Percentiles rank a stretch among this genome's conserved stretches.
These are phyloP conservation scores for Microtus pennsylvanicus DNA, from an alignment of 2,113 vertebrate genomes.

Conservation along the genomic window DNA sequence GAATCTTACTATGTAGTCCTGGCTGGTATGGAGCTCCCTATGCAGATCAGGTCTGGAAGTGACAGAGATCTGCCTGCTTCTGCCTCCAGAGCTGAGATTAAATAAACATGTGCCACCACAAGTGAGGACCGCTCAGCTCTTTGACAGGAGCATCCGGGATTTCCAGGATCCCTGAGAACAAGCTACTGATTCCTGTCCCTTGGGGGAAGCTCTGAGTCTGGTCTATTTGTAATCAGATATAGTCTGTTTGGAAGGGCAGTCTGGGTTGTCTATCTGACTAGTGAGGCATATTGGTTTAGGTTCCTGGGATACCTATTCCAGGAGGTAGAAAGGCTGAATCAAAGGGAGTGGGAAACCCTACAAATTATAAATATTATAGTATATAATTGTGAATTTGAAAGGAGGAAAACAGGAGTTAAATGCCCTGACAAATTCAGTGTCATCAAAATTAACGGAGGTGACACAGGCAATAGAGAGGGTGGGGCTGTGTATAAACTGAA, in stretches of 20 bases:
- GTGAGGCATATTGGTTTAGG: constrained; percentile 76
- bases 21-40: not conserved
- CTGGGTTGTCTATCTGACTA: constrained; percentile 79
- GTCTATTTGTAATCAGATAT: constrained; percentile 69
- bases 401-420: not conserved
- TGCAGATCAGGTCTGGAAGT: constrained; percentile 83
- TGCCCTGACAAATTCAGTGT: not conserved
- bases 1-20: not conserved
- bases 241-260: constrained; percentile 70
- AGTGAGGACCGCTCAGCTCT: constrained; percentile 77
- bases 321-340: not conserved
- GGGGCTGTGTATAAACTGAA: not conserved
- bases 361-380: not conserved
- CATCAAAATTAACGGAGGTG: not conserved
- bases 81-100: not conserved
- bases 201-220: constrained; percentile 41
- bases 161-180: constrained; percentile 89
- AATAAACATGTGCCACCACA: not conserved
- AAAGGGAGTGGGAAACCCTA: not conserved
- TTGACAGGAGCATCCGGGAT: constrained; percentile 98
- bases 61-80: not conserved
- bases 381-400: not conserved
- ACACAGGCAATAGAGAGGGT: not conserved
- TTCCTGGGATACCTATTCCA: not conserved
- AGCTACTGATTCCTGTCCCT: constrained; percentile 58